phyloP scores from a whole-genome alignment of 1,140 invertebrate species.

The Thalassaphorura encarpata region DNA sequence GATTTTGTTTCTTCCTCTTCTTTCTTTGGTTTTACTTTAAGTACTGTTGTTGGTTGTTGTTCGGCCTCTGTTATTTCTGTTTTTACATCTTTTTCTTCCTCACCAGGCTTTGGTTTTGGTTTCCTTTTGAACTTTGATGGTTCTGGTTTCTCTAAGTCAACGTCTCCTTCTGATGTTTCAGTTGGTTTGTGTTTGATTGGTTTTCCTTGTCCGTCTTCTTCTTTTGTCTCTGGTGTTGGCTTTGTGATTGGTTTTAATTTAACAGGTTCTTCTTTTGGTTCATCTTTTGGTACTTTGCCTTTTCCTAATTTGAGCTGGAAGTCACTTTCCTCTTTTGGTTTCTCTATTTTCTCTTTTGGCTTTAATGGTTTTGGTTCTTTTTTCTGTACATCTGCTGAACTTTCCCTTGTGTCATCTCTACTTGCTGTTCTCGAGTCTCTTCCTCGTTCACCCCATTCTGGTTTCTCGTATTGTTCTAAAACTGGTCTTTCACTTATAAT shows the following conservation, averaged over 20 bases:
- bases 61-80: neutral
- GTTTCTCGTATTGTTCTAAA: neutral
- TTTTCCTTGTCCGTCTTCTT: neutral
- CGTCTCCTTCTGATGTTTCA: neutral
- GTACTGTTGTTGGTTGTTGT: neutral
- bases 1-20: neutral
- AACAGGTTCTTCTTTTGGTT: neutral
- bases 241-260: constrained; percentile 7
- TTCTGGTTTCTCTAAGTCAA: constrained; percentile 1
- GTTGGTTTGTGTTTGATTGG: neutral
- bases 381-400: too few species aligned
- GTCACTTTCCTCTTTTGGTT: neutral
- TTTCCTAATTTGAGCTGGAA: neutral
- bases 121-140: neutral
- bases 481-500: neutral
- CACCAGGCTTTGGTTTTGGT: neutral
- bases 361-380: too few species aligned
- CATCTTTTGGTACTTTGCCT: neutral
- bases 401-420: neutral
- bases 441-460: neutral
- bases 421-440: neutral
- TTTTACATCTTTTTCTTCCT: neutral
- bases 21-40: neutral
- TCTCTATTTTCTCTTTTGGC: neutral
- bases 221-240: neutral